Conservation (phyloP, 2,888 invertebrate genomes). For the Amiota mariae region DNA sequence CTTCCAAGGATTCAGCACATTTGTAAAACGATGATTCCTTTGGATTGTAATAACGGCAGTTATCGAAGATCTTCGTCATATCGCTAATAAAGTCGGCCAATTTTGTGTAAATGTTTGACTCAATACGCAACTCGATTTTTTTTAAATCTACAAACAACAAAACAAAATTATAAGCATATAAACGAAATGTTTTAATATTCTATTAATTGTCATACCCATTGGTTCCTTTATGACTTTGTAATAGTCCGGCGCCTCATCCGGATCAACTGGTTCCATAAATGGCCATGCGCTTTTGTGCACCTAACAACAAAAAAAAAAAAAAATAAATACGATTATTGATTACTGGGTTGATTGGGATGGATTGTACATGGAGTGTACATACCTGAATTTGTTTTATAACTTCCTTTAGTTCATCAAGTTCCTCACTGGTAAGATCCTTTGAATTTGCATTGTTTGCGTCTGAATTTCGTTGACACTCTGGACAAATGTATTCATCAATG, state of each 20-base stretch:
- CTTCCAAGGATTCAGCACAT: conserved; percentile 95
- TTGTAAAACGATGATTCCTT: conserved; percentile 96
- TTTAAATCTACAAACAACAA: conserved; percentile 83
- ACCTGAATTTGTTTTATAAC: conserved; percentile 92
- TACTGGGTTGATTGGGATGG: not conserved
- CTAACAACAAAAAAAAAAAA: conserved; percentile 73
- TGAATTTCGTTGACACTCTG: conserved; percentile 93
- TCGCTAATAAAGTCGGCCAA: conserved; percentile 97
- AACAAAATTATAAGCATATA: not conserved
- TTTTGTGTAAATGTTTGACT: conserved; percentile 86
- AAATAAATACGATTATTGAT: not conserved
- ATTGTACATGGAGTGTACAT: conserved; percentile 36
- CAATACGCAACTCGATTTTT: conserved; percentile 91
- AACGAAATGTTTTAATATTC: conserved; percentile 53
- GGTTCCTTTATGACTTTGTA: conserved; percentile 96
- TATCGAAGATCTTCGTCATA: conserved; percentile 98
- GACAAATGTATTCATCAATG: conserved; percentile 97
- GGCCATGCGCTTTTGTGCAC: conserved; percentile 97
- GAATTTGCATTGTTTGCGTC: conserved; percentile 92
- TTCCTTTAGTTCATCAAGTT: conserved; percentile 87
- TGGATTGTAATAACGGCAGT: conserved; percentile 97
- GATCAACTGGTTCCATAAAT: conserved; percentile 97
- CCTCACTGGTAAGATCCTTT: conserved; percentile 85
- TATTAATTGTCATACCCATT: conserved; percentile 82
- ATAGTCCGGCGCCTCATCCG: conserved; percentile 96